Evolutionary conservation across 1,140 invertebrate genomes (phyloP).

Genomic region (Pseudomyrmex concolor): DNA sequence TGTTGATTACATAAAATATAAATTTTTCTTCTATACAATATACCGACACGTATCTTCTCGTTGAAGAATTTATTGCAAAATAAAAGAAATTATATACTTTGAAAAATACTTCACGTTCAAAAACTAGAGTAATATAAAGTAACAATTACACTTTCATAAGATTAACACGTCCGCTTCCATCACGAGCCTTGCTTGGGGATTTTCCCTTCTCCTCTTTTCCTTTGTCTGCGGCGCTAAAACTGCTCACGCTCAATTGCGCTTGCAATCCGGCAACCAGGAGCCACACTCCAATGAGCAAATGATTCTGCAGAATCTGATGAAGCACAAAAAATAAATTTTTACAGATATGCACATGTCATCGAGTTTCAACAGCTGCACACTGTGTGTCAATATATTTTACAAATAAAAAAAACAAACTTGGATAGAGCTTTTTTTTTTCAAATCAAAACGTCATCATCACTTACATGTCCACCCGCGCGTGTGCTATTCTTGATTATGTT

Average conservation of each 20-base stretch:
- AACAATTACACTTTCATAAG: slow-evolving; percentile 89
- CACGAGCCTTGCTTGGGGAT: slow-evolving; percentile 88
- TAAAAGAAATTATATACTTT: slow-evolving; percentile 37
- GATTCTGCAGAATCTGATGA: slow-evolving; percentile 93
- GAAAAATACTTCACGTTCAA: neutral
- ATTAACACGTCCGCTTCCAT: slow-evolving; percentile 86
- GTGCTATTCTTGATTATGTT: slow-evolving; percentile 93
- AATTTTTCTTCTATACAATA: neutral
- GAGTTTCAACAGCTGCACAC: too few species aligned
- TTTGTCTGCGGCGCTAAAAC: slow-evolving; percentile 85
- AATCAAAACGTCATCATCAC: slow-evolving; percentile 64
- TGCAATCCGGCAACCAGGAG: slow-evolving; percentile 94
- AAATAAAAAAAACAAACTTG: slow-evolving; percentile 22
- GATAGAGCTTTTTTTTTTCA: slow-evolving; percentile 17
- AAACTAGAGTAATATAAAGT: slow-evolving; percentile 7
- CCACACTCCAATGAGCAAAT: slow-evolving; percentile 95
- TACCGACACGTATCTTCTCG: too few species aligned
- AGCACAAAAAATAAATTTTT: slow-evolving; percentile 54
- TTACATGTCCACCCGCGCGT: slow-evolving; percentile 94
- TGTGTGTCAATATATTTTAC: neutral
- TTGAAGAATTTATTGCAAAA: neutral
- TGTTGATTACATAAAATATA: slow-evolving; percentile 68
- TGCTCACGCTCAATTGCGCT: slow-evolving; percentile 87
- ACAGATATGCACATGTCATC: neutral
- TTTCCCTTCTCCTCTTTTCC: slow-evolving; percentile 88